Base-by-base conservation (phyloP, 2,797 vertebrate genomes). In the Gallinago stenura region DNA sequence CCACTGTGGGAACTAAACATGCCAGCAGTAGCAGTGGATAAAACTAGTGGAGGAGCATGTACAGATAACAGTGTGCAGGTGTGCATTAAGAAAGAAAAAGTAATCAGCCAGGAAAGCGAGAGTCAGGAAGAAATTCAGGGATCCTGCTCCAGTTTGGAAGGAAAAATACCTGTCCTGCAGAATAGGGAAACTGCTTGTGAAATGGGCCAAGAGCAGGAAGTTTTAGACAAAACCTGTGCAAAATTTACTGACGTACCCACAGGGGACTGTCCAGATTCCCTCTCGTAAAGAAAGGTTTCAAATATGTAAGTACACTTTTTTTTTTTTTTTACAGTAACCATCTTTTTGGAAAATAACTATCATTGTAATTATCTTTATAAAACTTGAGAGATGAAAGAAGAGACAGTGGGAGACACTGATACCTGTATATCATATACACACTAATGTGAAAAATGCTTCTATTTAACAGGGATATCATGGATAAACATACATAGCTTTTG, bases 191-290 rank as follows among this genome's bases (percentile, higher is more conserved):
- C 22, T 24, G 18, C 50, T 39, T 54, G 66, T 25, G n/a, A 90
- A 61, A 89, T 78, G 3, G 56, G 87, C 14, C 81, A 85, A 57
- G 93, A 88, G 48, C 97, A 76, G 58, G 95, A 97, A 33, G 81
- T 81, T 90, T 39, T 92, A 97, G 96, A 87, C 83, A 97, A 96
- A 57, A 95, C 83, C 4, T 89, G 95, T 97, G 95, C 95, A 25
- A 93, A 97, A 60, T 72, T 79, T 87, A 96, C 93, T n/a, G 97
- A 96, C 5, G 15, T 82, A 22, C 86, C 97, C 18, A 9, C 93
- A 93, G 96, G 96, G 80, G 83, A 94, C 22, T 60, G 69, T 4
- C 25, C 91, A 68, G 35, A 69, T 86, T 87, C 90, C 12, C 25
- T 51, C 57, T 75, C 75, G 66, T 88, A 76, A 91, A 77, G 85